phyloP scores from a whole-genome alignment of 2,888 invertebrate genomes.

The Chloroclysta siterata region DNA sequence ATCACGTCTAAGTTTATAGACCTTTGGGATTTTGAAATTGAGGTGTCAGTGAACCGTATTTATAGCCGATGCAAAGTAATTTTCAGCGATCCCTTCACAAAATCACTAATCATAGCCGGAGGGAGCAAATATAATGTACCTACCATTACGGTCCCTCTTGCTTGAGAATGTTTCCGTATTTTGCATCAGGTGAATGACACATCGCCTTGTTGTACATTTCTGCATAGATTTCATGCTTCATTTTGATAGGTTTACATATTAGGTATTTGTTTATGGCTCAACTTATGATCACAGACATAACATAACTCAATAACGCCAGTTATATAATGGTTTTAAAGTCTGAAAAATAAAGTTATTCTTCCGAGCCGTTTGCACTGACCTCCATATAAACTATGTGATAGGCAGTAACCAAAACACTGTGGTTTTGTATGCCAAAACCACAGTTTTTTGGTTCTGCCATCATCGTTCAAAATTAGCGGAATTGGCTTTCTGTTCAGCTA shows the following conservation, averaged over 20 bases:
- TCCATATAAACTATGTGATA: too few relatives aligned
- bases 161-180: conserved; percentile 30
- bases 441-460: too few relatives aligned
- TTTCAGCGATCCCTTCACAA: conserved; percentile 56
- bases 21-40: conserved; percentile 76
- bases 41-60: conserved; percentile 78
- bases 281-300: background rate
- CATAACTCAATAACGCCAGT: too few relatives aligned
- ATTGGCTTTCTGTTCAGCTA: too few relatives aligned
- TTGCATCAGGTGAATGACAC: conserved; percentile 25
- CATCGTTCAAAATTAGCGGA: too few relatives aligned
- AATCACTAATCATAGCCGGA: conserved; percentile 65
- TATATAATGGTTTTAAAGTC: too few relatives aligned
- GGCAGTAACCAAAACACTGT: too few relatives aligned
- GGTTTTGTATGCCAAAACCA: too few relatives aligned
- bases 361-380: too few relatives aligned
- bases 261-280: background rate
- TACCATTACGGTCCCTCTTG: conserved; percentile 36
- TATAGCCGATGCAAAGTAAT: conserved; percentile 64
- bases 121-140: conserved; percentile 43
- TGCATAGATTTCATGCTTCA: conserved; percentile 4
- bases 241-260: background rate
- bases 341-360: too few relatives aligned
- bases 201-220: conserved; percentile 12
- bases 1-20: conserved; percentile 78